A percentile compares a stretch with the other conserved stretches of the same genome.
Conservation (phyloP, 2,888 invertebrate genomes). For the Neoaliturus tenellus region DNA sequence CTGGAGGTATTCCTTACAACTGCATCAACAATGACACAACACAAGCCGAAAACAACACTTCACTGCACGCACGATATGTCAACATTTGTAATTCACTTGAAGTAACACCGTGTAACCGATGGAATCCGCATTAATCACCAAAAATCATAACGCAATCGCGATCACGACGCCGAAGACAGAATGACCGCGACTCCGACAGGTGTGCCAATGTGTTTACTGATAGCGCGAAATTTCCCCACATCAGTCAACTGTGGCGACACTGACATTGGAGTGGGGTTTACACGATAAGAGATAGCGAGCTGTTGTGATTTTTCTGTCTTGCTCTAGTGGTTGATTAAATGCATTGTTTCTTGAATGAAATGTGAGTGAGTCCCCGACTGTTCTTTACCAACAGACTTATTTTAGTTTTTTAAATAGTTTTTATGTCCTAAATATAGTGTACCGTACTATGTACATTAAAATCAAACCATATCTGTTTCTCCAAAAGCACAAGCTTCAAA, state of each 20-base stretch:
- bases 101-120: neutral
- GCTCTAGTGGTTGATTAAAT: no score
- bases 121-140: neutral
- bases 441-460: no score
- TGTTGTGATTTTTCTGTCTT: no score
- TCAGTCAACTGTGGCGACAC: neutral
- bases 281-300: neutral
- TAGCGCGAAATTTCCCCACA: neutral
- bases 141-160: neutral
- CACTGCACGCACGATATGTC: neutral
- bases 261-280: neutral
- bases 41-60: neutral
- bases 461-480: no score
- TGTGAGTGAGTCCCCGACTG: no score
- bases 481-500: no score
- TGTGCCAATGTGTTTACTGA: constrained; percentile 15
- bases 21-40: neutral
- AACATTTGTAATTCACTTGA: neutral
- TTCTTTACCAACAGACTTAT: no score
- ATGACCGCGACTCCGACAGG: constrained; percentile 11
- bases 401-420: no score
- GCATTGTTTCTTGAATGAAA: no score
- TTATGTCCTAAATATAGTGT: no score
- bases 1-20: neutral
- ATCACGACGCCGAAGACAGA: neutral